A percentile compares a stretch with the other conserved stretches of the same genome.
Evolutionary conservation across 2,797 vertebrate genomes (phyloP).

Genomic region (Lemur catta): DNA sequence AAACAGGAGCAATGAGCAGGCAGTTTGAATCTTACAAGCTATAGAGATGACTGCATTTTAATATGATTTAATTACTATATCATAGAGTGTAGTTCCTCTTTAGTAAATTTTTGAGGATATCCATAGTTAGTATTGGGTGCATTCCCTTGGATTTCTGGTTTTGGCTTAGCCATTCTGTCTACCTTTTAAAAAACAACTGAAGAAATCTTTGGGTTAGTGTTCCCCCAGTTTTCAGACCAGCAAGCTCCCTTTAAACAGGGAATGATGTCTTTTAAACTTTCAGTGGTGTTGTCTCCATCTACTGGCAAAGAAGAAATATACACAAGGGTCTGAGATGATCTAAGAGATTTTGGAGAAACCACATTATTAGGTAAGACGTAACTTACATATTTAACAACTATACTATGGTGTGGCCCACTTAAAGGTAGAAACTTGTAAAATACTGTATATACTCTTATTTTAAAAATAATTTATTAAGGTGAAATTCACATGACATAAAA

Average conservation of each 20-base stretch:
- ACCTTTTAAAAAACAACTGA: conserved; percentile 32
- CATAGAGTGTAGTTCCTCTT: conserved; percentile 47
- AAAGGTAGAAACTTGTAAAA: conserved; percentile 71
- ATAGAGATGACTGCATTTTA: conserved; percentile 52
- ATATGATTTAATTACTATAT: conserved; percentile 40
- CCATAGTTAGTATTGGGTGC: conserved; percentile 47
- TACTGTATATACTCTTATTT: conserved; percentile 72
- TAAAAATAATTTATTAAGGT: conserved; percentile 26
- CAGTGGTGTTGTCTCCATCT: conserved; percentile 79
- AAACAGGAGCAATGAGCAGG: conserved; percentile 25
- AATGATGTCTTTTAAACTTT: conserved; percentile 80
- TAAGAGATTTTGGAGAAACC: conserved; percentile 77
- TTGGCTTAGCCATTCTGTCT: conserved; percentile 44
- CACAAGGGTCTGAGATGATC: conserved; percentile 74
- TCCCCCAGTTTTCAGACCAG: conserved; percentile 71
- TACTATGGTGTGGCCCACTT: conserved; percentile 63
- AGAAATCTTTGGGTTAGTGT: conserved; percentile 62
- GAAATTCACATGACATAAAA: conserved; percentile 43
- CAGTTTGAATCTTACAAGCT: conserved; percentile 43
- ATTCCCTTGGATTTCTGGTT: conserved; percentile 54
- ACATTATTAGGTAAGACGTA: conserved; percentile 79
- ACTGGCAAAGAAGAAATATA: conserved; percentile 77
- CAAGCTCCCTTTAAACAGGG: conserved; percentile 76
- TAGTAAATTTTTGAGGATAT: conserved; percentile 62
- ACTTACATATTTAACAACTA: conserved; percentile 77